A percentile compares a stretch with the other conserved stretches of the same genome.
Evolutionary conservation across 2,888 invertebrate species (phyloP).

Genomic region (Arge pagana): DNA sequence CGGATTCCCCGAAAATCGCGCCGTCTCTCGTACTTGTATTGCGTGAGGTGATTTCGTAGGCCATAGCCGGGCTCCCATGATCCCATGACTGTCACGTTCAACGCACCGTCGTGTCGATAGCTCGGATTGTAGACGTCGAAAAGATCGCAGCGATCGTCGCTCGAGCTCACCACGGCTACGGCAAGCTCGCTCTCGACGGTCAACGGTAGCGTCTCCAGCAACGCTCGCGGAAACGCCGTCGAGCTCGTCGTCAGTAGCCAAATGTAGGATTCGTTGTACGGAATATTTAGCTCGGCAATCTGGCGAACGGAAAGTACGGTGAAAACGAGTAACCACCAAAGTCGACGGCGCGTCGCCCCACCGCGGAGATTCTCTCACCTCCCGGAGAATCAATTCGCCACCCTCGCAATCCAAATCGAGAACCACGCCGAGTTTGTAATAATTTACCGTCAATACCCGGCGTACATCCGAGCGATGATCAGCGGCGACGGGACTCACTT

Average conservation of each 20-base stretch:
- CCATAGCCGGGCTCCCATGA: conserved; percentile 36
- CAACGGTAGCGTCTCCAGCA: conserved; percentile 35
- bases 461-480: conserved; percentile 31
- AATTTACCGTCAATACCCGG: conserved; percentile 37
- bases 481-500: conserved; percentile 8
- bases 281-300: conserved; percentile 29
- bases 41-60: conserved; percentile 33
- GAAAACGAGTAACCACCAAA: not conserved
- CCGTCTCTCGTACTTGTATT: conserved; percentile 46
- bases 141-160: conserved; percentile 30
- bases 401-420: conserved; percentile 42
- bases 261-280: conserved; percentile 46
- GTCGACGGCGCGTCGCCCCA: too few relatives aligned
- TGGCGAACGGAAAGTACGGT: not conserved
- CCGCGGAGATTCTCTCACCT: too few relatives aligned
- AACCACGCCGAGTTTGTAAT: conserved; percentile 40
- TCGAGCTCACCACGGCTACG: conserved; percentile 28
- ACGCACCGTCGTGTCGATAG: conserved; percentile 41
- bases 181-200: conserved; percentile 44
- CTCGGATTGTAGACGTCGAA: conserved; percentile 49
- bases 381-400: conserved; percentile 36
- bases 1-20: conserved; percentile 40
- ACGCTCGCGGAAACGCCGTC: conserved; percentile 29
- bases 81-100: conserved; percentile 43
- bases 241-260: conserved; percentile 41